phyloP scores from a whole-genome alignment of 2,113 vertebrate species.

The Struthidea cinerea region DNA sequence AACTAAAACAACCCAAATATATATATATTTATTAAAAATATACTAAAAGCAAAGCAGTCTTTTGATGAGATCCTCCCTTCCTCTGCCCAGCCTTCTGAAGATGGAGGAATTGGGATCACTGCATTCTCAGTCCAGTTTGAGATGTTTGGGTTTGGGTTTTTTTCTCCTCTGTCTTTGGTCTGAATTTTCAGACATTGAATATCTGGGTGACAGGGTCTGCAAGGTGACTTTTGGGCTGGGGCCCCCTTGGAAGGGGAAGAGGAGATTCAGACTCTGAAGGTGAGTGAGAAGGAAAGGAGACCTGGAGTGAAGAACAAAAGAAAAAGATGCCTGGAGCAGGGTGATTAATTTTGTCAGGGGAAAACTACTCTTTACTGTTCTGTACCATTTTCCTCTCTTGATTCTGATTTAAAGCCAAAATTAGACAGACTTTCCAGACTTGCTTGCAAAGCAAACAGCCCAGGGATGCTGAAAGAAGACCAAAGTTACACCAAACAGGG shows the following conservation, averaged over 20 bases:
- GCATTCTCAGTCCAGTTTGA: not conserved
- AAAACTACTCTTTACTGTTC: not conserved
- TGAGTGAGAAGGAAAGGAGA: not conserved
- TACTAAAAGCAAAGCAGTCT: not conserved
- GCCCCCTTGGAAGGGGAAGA: not conserved
- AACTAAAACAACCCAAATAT: not conserved
- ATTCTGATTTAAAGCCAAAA: not conserved
- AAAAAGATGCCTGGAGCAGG: not conserved
- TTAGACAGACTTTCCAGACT: not conserved
- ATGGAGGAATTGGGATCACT: not conserved
- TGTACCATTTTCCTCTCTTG: not conserved
- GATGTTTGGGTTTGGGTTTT: accelerated
- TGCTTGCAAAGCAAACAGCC: not conserved
- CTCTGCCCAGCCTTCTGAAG: not conserved
- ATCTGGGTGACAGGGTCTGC: not conserved
- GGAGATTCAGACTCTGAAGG: not conserved
- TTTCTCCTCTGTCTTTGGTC: not conserved
- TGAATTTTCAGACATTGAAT: not conserved
- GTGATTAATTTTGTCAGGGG: not conserved
- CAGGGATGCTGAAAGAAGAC: not conserved
- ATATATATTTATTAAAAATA: not conserved
- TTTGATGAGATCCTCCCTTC: not conserved
- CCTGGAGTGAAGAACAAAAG: not conserved
- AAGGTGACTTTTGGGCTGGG: not conserved
- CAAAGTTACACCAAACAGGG: not conserved